These are phyloP conservation scores for Phenganax subtilis DNA, from an alignment of 92 coral and sea anemone genomes.

Conservation along the genomic window DNA sequence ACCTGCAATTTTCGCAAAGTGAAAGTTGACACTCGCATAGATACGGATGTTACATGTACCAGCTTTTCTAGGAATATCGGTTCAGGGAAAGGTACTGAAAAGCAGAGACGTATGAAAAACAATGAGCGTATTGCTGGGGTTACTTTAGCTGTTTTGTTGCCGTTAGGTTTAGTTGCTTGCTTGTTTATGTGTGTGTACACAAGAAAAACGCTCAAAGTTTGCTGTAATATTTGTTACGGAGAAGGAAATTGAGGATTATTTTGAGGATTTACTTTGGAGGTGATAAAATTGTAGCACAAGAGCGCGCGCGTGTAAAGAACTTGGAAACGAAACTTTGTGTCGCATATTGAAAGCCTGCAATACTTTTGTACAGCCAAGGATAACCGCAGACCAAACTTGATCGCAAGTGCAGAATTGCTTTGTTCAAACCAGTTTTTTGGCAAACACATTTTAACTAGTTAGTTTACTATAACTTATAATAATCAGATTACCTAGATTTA, in stretches of 20 bases:
- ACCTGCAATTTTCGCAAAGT: not conserved
- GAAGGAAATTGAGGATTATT: not conserved
- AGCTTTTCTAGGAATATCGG: not conserved
- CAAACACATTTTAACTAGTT: no score
- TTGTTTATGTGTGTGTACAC: constrained; percentile 21
- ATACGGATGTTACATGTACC: not conserved
- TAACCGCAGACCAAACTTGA: no score
- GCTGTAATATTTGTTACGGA: constrained; percentile 28
- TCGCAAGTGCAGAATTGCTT: no score
- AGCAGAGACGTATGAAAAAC: not conserved
- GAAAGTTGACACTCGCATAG: not conserved
- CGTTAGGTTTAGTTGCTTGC: not conserved
- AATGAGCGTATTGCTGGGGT: not conserved
- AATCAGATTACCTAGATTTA: no score
- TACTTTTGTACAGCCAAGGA: no score
- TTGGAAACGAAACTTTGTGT: no score
- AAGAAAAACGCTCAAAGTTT: constrained; percentile 1
- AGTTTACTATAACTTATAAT: no score
- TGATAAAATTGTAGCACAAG: no score
- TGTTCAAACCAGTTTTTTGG: no score
- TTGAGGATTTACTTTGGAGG: no score
- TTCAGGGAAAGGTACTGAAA: not conserved
- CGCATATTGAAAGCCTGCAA: no score
- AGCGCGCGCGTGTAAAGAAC: no score
- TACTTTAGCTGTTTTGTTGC: not conserved